Conservation (phyloP, 1,140 invertebrate genomes). For the Drosophila virilis region DNA sequence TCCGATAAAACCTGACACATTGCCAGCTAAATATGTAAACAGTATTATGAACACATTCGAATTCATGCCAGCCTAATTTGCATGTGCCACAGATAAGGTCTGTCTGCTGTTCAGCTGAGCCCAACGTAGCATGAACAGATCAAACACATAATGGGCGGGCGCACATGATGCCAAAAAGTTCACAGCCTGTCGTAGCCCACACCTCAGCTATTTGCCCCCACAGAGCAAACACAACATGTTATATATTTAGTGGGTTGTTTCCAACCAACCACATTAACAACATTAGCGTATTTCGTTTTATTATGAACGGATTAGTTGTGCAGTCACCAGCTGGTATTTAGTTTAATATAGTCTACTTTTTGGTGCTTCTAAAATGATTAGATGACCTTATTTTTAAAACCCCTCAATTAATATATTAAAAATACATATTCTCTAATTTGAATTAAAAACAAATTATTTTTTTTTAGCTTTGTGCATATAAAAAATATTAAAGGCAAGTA, state of each 20-base stretch:
- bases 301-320: constrained; percentile 45
- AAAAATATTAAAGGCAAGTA: no score
- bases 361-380: not conserved
- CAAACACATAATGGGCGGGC: constrained; percentile 67
- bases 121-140: constrained; percentile 75
- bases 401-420: no score
- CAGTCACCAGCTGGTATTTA: constrained; percentile 23
- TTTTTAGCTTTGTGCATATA: no score
- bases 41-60: constrained; percentile 46
- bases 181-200: constrained; percentile 8
- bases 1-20: constrained; percentile 29
- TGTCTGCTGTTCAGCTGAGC: constrained; percentile 31
- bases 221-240: not conserved
- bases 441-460: no score
- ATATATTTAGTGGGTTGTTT: constrained; percentile 23
- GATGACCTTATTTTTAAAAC: not conserved
- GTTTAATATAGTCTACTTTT: constrained; percentile 42
- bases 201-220: constrained; percentile 1
- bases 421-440: no score
- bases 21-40: constrained; percentile 55
- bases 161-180: constrained; percentile 9
- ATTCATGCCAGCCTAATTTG: constrained; percentile 52
- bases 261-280: constrained; percentile 34
- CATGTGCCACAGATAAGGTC: constrained; percentile 62
- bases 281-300: constrained; percentile 50